Percentiles rank a stretch among this genome's conserved stretches.
Conservation (phyloP, 2,888 invertebrate genomes). For the Sclerodermus sp. region DNA sequence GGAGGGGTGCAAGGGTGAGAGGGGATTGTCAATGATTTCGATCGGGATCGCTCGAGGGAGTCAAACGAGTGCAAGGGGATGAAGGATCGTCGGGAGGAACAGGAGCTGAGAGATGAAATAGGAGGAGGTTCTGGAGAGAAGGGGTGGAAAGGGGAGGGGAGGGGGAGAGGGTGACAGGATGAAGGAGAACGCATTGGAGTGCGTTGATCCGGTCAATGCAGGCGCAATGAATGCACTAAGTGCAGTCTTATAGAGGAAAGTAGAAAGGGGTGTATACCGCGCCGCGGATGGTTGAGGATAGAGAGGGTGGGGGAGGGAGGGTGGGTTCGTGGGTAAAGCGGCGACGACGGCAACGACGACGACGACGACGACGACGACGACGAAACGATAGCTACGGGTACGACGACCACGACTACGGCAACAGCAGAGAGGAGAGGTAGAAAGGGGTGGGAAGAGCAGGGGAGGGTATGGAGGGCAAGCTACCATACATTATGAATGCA, state of each 20-base stretch:
- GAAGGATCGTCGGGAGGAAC: no score
- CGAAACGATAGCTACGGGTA: no score
- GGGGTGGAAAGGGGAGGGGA: constrained; percentile 7
- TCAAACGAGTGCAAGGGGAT: constrained; percentile 16
- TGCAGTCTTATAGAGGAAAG: constrained; percentile 43
- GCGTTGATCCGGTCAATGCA: constrained; percentile 51
- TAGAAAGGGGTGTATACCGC: constrained; percentile 34
- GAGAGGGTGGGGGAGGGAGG: constrained; percentile 21
- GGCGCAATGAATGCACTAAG: constrained; percentile 47
- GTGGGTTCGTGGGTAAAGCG: no score
- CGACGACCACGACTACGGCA: no score
- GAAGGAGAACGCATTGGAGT: constrained; percentile 31
- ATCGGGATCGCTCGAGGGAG: constrained; percentile 15
- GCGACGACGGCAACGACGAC: no score
- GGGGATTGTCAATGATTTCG: no score
- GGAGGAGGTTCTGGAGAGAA: background rate
- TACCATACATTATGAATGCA: constrained; percentile 47
- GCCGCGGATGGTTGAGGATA: constrained; percentile 25
- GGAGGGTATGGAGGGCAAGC: constrained; percentile 15
- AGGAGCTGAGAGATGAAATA: background rate
- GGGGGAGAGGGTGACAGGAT: constrained; percentile 1
- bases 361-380: no score
- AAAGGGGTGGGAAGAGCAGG: constrained; percentile 7
- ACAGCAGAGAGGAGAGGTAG: no score
- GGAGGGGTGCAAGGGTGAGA: no score